phyloP scores from a whole-genome alignment of 2,888 invertebrate species.

The Nezara viridula region DNA sequence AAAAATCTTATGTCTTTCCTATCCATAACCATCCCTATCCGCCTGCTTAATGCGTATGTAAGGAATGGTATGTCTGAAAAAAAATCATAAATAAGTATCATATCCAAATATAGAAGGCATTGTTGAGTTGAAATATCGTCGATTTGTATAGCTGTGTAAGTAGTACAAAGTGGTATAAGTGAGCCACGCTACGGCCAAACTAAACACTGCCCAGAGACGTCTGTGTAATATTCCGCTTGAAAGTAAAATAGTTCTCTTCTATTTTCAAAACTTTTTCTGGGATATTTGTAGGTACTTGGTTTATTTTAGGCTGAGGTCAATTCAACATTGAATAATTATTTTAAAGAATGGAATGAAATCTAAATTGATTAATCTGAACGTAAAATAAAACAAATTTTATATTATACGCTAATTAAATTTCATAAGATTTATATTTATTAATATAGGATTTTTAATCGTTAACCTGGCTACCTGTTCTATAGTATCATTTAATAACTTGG shows the following conservation, averaged over 20 bases:
- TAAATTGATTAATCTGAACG: background rate
- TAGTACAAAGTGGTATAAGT: background rate
- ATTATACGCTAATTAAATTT: too few relatives aligned
- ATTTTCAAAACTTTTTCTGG: background rate
- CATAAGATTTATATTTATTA: too few relatives aligned
- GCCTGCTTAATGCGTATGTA: too few relatives aligned
- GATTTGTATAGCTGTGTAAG: background rate
- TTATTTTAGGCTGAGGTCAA: background rate
- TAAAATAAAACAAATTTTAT: too few relatives aligned
- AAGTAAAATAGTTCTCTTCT: constrained; percentile 1
- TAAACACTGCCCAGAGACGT: background rate
- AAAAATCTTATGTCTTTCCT: too few relatives aligned
- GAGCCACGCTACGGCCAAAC: background rate
- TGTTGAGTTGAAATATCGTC: background rate
- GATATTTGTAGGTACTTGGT: background rate
- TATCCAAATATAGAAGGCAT: too few relatives aligned
- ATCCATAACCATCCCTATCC: too few relatives aligned
- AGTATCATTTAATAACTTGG: background rate
- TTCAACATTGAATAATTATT: background rate
- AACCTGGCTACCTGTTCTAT: too few relatives aligned
- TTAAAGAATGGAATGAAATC: background rate
- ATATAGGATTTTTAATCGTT: too few relatives aligned
- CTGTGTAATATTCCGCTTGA: background rate
- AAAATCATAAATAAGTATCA: too few relatives aligned
- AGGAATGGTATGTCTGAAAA: too few relatives aligned